These are phyloP conservation scores for Sylvia atricapilla DNA, from an alignment of 2,113 vertebrate species.

Conservation along the genomic window DNA sequence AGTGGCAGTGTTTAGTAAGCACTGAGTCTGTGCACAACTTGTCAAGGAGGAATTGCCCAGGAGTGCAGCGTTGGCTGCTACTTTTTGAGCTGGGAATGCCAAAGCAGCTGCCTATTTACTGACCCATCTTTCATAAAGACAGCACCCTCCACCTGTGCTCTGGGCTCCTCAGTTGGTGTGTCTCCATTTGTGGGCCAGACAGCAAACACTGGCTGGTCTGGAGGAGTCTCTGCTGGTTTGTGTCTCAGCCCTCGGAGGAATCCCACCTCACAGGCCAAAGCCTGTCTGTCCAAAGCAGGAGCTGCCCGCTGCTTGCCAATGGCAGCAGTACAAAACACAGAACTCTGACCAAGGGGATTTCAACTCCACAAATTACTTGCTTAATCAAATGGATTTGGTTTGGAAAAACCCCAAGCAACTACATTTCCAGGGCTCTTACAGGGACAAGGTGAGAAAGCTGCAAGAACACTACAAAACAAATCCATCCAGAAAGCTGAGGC, in stretches of 20 bases:
- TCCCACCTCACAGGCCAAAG: neutral
- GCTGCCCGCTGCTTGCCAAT: neutral
- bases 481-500: neutral
- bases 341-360: neutral
- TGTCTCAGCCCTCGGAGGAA: neutral
- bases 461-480: neutral
- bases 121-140: neutral
- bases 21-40: neutral
- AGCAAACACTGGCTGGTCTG: neutral
- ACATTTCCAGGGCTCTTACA: neutral
- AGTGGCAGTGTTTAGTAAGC: neutral
- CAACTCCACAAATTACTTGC: neutral
- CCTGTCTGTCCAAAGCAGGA: neutral
- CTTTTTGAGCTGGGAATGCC: neutral
- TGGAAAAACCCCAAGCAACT: neutral
- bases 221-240: neutral
- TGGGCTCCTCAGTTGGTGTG: neutral
- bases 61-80: neutral
- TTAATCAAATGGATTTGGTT: neutral
- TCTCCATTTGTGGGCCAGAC: neutral
- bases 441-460: neutral
- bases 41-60: neutral
- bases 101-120: neutral
- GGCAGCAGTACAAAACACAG: neutral
- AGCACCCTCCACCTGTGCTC: neutral